Evolutionary conservation across 2,888 invertebrate genomes (phyloP).

Genomic region (Calameuta filiformis): DNA sequence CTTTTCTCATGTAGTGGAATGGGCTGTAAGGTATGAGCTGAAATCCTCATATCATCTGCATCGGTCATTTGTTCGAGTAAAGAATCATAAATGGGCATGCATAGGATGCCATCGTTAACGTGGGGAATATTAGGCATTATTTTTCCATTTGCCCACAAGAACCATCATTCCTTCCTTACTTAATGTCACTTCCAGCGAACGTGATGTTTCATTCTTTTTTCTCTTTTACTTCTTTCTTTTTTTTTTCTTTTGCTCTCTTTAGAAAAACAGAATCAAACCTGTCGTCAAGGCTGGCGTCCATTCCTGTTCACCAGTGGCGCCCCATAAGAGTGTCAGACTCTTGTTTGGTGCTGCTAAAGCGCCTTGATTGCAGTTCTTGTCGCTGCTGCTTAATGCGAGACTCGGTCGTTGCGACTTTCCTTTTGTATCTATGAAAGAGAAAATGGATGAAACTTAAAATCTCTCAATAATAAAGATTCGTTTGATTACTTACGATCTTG

Average conservation of each 20-base stretch:
- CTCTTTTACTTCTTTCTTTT: conserved; percentile 20
- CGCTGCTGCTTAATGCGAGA: conserved; percentile 50
- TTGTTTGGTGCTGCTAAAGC: conserved; percentile 57
- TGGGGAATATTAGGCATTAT: background rate
- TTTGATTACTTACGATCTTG: conserved; percentile 68
- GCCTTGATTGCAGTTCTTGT: conserved; percentile 51
- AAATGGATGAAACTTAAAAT: background rate
- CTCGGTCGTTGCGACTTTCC: conserved; percentile 47
- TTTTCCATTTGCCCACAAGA: background rate
- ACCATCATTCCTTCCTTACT: background rate
- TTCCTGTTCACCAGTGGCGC: conserved; percentile 95
- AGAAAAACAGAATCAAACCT: conserved; percentile 70
- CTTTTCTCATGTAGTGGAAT: background rate
- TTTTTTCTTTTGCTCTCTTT: conserved; percentile 12
- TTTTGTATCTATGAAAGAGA: conserved; percentile 44
- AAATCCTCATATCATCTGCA: background rate
- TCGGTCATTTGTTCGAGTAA: background rate
- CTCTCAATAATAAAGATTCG: background rate
- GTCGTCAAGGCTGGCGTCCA: conserved; percentile 97
- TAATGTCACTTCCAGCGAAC: background rate
- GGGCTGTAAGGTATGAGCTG: background rate
- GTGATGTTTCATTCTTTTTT: conserved; percentile 16
- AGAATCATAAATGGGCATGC: background rate
- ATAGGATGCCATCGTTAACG: background rate
- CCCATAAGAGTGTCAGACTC: conserved; percentile 84